Base-by-base conservation (phyloP, 64 coral and sea anemone species). In the Montipora capricornis region DNA sequence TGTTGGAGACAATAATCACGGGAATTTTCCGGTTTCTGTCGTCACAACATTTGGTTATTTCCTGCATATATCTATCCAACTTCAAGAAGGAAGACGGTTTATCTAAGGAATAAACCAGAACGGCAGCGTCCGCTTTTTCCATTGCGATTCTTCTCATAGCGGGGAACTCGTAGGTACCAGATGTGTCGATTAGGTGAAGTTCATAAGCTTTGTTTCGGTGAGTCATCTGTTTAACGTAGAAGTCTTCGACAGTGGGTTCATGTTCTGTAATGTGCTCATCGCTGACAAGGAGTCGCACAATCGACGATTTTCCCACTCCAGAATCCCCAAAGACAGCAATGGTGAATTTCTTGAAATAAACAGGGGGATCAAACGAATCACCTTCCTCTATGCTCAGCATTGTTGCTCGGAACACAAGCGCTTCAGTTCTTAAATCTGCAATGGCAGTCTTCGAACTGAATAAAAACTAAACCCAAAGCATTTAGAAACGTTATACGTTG, bases 91-190 rank as follows among this genome's bases (percentile, higher is more conserved):
- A 95, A 55, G 68, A 46, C 1, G 91, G 88, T 14, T 94, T 80
- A 13, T 93, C 82, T 22, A 84, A 20, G n/a, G 94, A 95, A 77
- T 95, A 98, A 15, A 98, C 94, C 14, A 98, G 61, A 3, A 95
- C 48, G 53, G 93, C 95, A 3, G 91, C 97, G 61, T 98, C 97
- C 4, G 94, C 87, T 75, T 98, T 98, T 73, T 87, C 61, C 17
- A 98, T 98, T 2, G 94, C 97, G 2, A 98, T 84, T 81, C 89
- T 87, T 60, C 97, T 74, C 97, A 98, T 98, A 3, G 94, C 91
- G 47, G 97, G 97, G 78, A 98, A 98, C 61, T 98, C 97, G 83
- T 98, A 98, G 6, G 81, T 62, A 61, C 97, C 97, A 2, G 97
- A 90, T 7, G 91, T 95, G n/a, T 98, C 97, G 14, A 98, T 91